Evolutionary conservation across 1,140 invertebrate genomes (phyloP), one percentile per base, ranked within the genome.

Genomic region (Caenorhabditis briggsae): DNA sequence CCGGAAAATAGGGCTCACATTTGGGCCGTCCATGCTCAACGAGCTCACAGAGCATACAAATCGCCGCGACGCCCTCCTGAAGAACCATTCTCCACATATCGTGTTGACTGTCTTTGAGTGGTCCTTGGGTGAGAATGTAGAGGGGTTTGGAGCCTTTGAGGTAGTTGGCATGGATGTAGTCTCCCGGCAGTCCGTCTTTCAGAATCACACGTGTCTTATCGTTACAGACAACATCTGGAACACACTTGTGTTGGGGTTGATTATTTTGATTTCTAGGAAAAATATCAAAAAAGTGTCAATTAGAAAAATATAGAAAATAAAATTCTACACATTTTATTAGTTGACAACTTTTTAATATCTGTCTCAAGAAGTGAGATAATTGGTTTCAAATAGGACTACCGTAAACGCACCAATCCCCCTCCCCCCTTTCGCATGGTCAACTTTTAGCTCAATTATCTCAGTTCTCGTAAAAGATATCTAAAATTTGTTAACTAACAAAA

Each of bases 101-200:
- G 18, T 50, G 20, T 12, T 18, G 7, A 50, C 46, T 78, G 43
- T 78, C 70, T 23, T 78, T 78, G 8, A 78, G 12, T 1, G 70
- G 70, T 43, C 70, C 70, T 25, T 78, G 70, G 8, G 70, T 78
- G 20, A 78, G 9, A 23, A 78, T 78, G 46, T 50, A 50, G 18
- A 78, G 11, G 0, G 70, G 70, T 48, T 78, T 78, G 6, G 46
- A 18, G 16, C 70, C 70, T 50, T 78, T 78, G n/a, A 78, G n/a
- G 50, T 78, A 83, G 55, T 83, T 83, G 5, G 53, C 82, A 61
- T 83, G 82, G 33, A 83, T 83, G 23, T 83, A 83, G 25, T 83
- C 82, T 46, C 82, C 82, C 11, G 53, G 33, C n/a, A 18, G 46
- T 14, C 82, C 82, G 25, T 83, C 82, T 1, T 83, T 83, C n/a